A percentile compares a stretch with the other conserved stretches of the same genome.
Conservation (phyloP, 1,140 invertebrate genomes). For the Drosophila mojavensis region DNA sequence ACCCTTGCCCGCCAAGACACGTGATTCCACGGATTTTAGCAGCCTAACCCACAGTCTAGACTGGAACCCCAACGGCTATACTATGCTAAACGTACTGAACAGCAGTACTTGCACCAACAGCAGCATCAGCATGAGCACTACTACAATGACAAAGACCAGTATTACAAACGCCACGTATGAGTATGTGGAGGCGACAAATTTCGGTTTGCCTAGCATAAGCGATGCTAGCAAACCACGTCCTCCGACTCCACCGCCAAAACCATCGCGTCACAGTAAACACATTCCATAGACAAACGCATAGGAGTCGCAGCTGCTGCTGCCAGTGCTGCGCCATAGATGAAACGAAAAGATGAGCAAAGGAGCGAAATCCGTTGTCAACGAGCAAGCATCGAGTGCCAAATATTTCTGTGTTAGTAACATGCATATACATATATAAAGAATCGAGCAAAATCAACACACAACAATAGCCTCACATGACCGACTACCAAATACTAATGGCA, state of each 20-base stretch:
- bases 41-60: slow-evolving; percentile 84
- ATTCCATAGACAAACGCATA: slow-evolving; percentile 67
- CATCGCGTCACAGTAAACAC: slow-evolving; percentile 85
- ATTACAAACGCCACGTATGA: slow-evolving; percentile 78
- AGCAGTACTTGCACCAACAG: slow-evolving; percentile 53
- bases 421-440: slow-evolving; percentile 15
- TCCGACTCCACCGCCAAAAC: slow-evolving; percentile 86
- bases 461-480: slow-evolving; percentile 62
- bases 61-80: slow-evolving; percentile 80
- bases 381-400: slow-evolving; percentile 51
- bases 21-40: slow-evolving; percentile 87
- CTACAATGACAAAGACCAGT: slow-evolving; percentile 73
- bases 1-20: slow-evolving; percentile 88
- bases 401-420: slow-evolving; percentile 48
- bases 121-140: slow-evolving; percentile 52
- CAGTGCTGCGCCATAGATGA: slow-evolving; percentile 60
- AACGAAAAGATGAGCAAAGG: slow-evolving; percentile 42
- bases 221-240: slow-evolving; percentile 83
- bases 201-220: slow-evolving; percentile 52
- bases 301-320: slow-evolving; percentile 10
- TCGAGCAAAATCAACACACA: slow-evolving; percentile 25
- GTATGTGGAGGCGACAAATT: slow-evolving; percentile 81
- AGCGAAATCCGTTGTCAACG: slow-evolving; percentile 43
- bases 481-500: slow-evolving; percentile 62
- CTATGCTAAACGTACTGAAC: slow-evolving; percentile 61